These are phyloP conservation scores for Candidula unifasciata DNA, from an alignment of 2,888 invertebrate genomes.

Conservation along the genomic window DNA sequence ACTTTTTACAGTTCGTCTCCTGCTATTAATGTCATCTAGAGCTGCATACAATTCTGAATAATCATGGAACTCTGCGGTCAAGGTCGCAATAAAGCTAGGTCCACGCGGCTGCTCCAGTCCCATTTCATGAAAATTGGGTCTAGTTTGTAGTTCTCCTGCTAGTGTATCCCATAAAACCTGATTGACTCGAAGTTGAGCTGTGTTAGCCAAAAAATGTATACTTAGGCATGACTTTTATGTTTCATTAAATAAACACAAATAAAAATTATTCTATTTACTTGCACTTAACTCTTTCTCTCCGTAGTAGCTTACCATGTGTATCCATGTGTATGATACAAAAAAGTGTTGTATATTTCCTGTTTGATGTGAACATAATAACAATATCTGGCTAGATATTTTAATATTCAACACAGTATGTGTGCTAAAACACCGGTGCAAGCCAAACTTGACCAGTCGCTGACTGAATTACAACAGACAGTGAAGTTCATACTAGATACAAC, in stretches of 20 bases:
- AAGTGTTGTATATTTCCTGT: too few relatives aligned
- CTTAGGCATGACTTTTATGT: background rate
- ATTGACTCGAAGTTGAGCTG: constrained; percentile 37
- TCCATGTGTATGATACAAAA: too few relatives aligned
- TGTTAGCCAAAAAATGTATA: background rate
- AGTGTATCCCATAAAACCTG: constrained; percentile 50
- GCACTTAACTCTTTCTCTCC: too few relatives aligned
- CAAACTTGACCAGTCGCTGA: too few relatives aligned
- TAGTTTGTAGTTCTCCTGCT: constrained; percentile 43
- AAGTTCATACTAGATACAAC: too few relatives aligned
- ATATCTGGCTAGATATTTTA: too few relatives aligned
- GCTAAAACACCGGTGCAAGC: too few relatives aligned
- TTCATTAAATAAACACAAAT: background rate
- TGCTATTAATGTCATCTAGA: constrained; percentile 3
- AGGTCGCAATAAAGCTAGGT: constrained; percentile 36
- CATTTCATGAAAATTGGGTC: constrained; percentile 13
- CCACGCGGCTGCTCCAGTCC: constrained; percentile 46
- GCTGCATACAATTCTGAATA: constrained; percentile 40
- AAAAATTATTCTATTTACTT: background rate
- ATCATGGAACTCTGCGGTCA: constrained; percentile 39
- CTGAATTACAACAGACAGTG: too few relatives aligned
- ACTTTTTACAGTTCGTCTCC: background rate
- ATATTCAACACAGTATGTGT: too few relatives aligned
- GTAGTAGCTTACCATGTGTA: too few relatives aligned
- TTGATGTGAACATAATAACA: too few relatives aligned